Conservation (phyloP, 2,797 vertebrate genomes). For the Neosilurus mollespiculum region DNA sequence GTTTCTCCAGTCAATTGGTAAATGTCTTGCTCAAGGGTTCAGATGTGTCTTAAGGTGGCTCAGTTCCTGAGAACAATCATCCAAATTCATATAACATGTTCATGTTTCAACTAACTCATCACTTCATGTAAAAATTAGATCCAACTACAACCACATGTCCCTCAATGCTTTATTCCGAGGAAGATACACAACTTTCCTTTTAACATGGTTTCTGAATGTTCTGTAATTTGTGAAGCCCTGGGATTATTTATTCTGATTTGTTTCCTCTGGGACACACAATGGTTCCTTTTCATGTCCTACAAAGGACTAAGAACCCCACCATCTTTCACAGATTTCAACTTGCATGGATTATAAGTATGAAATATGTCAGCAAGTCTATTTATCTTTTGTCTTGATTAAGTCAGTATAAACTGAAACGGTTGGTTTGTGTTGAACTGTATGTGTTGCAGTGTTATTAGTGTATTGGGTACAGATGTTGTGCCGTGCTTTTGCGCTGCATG, state of each 20-base stretch:
- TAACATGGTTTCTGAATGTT: conserved; percentile 12
- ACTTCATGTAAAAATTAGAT: neutral
- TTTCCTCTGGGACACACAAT: conserved; percentile 8
- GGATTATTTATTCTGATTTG: conserved; percentile 15
- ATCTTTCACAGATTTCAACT: neutral
- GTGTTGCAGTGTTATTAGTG: conserved; percentile 24
- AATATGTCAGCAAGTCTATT: conserved; percentile 31
- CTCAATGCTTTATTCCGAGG: neutral
- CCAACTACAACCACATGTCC: neutral
- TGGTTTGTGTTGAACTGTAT: conserved; percentile 23
- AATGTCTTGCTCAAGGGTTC: neutral
- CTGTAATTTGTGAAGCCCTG: neutral
- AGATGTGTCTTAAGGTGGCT: neutral
- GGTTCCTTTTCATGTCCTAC: conserved; percentile 12
- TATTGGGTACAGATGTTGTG: conserved; percentile 30
- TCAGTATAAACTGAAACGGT: neutral
- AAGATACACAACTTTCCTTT: conserved; percentile 5
- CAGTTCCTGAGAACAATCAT: neutral
- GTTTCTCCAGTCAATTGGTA: neutral
- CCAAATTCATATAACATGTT: neutral
- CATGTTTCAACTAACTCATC: conserved; percentile 17
- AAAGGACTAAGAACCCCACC: neutral
- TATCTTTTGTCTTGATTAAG: conserved; percentile 23
- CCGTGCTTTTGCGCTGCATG: conserved; percentile 22
- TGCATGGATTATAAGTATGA: neutral